Percentiles rank a stretch among this genome's conserved stretches.
phyloP scores from a whole-genome alignment of 2,113 vertebrate genomes.

The Anarhynchus alexandrinus region DNA sequence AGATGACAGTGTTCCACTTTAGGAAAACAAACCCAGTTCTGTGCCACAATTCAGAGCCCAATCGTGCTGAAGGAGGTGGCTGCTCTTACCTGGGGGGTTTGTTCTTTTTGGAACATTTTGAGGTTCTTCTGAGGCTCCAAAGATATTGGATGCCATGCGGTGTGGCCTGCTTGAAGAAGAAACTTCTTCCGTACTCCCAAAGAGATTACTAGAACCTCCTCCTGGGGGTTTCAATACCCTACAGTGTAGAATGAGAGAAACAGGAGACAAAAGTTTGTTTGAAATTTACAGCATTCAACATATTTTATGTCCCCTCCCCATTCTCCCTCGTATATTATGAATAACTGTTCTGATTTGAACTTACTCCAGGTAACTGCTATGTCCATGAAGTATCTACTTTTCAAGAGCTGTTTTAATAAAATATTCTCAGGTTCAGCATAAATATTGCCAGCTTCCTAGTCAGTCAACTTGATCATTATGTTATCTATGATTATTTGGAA shows the following conservation, averaged over 20 bases:
- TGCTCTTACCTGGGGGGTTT: slow-evolving; percentile 90
- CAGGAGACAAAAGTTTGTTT: not conserved
- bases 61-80: not conserved
- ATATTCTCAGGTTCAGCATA: not conserved
- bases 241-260: not conserved
- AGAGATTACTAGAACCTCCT: slow-evolving; percentile 86
- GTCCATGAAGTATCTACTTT: not conserved
- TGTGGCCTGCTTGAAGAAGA: slow-evolving; percentile 74
- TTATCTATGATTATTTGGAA: not conserved
- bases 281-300: not conserved
- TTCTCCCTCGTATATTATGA: not conserved
- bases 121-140: slow-evolving; percentile 80
- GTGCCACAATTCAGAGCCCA: not conserved
- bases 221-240: slow-evolving; percentile 90
- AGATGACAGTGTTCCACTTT: not conserved
- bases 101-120: slow-evolving; percentile 81
- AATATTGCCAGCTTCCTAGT: not conserved
- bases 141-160: slow-evolving; percentile 90
- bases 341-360: not conserved
- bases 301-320: not conserved
- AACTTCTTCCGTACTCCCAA: slow-evolving; percentile 82
- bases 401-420: not conserved
- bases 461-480: not conserved
- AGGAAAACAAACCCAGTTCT: not conserved
- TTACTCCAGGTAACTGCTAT: not conserved